These are phyloP conservation scores for Ciconia stormi DNA, from an alignment of 2,113 vertebrate genomes.

Conservation along the genomic window DNA sequence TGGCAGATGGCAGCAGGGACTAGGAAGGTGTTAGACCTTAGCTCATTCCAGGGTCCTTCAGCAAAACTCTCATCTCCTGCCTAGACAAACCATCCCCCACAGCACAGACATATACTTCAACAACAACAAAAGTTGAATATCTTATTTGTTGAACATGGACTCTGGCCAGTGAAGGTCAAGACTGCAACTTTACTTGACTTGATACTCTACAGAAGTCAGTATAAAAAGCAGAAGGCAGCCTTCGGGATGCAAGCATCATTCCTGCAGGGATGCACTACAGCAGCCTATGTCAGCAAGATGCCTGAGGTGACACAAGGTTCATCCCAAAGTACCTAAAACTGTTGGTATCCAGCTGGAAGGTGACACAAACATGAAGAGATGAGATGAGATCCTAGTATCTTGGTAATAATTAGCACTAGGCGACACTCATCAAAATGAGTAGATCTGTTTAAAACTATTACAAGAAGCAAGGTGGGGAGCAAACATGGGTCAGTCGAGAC, in stretches of 20 bases:
- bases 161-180: not conserved
- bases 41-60: not conserved
- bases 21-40: not conserved
- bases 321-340: not conserved
- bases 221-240: not conserved
- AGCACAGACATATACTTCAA: not conserved
- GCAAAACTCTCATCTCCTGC: not conserved
- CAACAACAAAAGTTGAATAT: not conserved
- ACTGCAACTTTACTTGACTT: not conserved
- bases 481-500: not conserved
- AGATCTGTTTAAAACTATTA: not conserved
- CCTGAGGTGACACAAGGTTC: not conserved
- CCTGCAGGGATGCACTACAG: accelerated
- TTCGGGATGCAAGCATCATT: not conserved
- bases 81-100: not conserved
- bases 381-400: not conserved
- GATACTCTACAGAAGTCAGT: not conserved
- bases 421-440: not conserved
- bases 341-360: not conserved
- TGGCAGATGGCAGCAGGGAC: not conserved
- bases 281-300: not conserved
- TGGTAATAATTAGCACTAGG: not conserved
- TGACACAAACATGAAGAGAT: not conserved
- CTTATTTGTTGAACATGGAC: not conserved
- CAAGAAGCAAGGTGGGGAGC: not conserved